Base-by-base conservation (phyloP, 2,888 invertebrate species). In the Busseola fusca region DNA sequence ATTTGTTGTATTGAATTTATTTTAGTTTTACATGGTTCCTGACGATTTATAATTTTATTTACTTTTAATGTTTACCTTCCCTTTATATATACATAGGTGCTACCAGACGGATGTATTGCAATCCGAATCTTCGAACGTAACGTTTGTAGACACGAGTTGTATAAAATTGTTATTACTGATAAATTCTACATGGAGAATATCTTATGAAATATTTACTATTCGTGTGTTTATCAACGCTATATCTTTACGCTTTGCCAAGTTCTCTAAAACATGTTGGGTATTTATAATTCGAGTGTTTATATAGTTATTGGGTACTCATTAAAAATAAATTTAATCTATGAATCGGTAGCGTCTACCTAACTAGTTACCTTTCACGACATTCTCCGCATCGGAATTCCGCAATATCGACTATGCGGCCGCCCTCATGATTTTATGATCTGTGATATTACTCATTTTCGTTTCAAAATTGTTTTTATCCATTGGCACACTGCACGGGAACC, bases 1-100 rank as follows among this genome's bases (percentile, higher is more conserved):
- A 74, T 69, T 74, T 74, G 84, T 86, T 85, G 76, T 87, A 86
- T 87, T 88, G 85, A 87, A 86, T 87, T 88, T 88, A 86, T 87
- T 89, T 88, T 84, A 80, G 80, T 84, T 83, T 77, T 76, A 82
- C 82, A 80, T 79, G 84, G 80, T 84, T 85, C 84, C 82, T 84
- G 80, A 80, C 74, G 63, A 71, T 81, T 79, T 83, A 67, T 72
- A 76, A 77, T 81, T 48, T 48, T 50, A 50, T 50, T 85, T 84
- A 72, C 66, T 74, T 81, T 80, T 75, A 71, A 69, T 69, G 72
- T 76, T 82, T 80, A 75, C 75, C 80, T 83, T 82, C 75, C 77
- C 57, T 63, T 40, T 74, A 59, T 66, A 58, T 69, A 56, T 18
- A 71, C 7, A 34, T 34, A 74, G 87, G 87, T 87, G 88, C 88